phyloP scores from a whole-genome alignment of 1,140 invertebrate species.

The Aphis craccivora region DNA sequence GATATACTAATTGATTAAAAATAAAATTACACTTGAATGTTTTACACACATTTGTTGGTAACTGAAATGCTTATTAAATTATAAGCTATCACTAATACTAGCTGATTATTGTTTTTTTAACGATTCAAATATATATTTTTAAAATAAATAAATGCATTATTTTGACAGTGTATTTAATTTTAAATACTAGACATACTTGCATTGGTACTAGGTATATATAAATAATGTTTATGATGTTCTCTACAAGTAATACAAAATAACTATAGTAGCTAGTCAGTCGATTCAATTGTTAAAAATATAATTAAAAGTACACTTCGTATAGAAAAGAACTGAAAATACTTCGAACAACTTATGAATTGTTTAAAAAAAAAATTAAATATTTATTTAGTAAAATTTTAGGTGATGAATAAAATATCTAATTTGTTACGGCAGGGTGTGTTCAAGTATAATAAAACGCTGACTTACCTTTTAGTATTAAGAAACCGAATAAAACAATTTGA shows the following conservation, averaged over 20 bases:
- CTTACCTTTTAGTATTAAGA: conserved; percentile 34
- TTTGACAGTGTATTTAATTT: background rate
- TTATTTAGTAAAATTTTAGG: too few relatives aligned
- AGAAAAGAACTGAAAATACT: background rate
- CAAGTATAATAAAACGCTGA: background rate
- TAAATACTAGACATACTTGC: background rate
- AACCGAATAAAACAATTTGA: background rate
- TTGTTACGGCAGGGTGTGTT: background rate
- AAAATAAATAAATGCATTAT: background rate
- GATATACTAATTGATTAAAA: background rate
- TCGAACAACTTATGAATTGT: background rate
- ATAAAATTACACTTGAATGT: background rate
- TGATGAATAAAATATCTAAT: background rate
- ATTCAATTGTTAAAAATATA: background rate
- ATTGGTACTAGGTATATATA: too few relatives aligned
- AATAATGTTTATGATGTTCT: background rate
- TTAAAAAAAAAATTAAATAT: background rate
- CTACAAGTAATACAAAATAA: background rate
- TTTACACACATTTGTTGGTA: background rate
- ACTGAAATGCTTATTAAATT: background rate
- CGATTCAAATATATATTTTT: background rate
- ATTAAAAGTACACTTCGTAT: background rate
- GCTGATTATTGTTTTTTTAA: background rate
- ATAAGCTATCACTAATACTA: background rate
- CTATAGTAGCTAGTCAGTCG: background rate